Percentiles rank a stretch among this genome's conserved stretches.
phyloP scores from a whole-genome alignment of 2,888 invertebrate genomes.

The Latrodectus hesperus region DNA sequence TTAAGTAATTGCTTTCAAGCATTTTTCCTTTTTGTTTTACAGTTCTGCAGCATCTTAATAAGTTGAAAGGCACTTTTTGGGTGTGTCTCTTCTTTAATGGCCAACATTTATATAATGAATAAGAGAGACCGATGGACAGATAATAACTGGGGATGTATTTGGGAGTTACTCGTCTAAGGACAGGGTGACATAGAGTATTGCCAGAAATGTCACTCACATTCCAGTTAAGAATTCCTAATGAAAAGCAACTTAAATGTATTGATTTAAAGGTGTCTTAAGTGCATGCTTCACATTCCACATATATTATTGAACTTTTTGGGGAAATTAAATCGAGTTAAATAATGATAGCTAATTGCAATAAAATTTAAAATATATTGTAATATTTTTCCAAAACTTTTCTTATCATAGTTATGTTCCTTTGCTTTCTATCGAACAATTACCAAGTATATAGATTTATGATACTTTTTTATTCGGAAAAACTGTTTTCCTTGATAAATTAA shows the following conservation, averaged over 20 bases:
- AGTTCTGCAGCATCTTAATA: constrained; percentile 51
- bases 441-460: too few relatives aligned
- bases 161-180: constrained; percentile 14
- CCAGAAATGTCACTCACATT: constrained; percentile 29
- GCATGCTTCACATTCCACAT: too few relatives aligned
- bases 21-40: constrained; percentile 18
- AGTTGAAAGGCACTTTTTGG: constrained; percentile 53
- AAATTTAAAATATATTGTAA: background rate
- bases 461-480: too few relatives aligned
- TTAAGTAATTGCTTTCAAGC: background rate
- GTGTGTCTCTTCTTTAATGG: constrained; percentile 51
- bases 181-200: constrained; percentile 38
- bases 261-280: too few relatives aligned
- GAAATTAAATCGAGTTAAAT: background rate
- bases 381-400: background rate
- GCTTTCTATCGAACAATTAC: too few relatives aligned
- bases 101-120: constrained; percentile 51
- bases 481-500: too few relatives aligned
- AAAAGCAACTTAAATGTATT: background rate
- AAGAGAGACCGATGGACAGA: constrained; percentile 51
- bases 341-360: background rate
- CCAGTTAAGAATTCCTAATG: background rate
- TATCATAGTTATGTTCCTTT: too few relatives aligned
- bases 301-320: too few relatives aligned
- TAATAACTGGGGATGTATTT: constrained; percentile 47